Percentiles rank a stretch among this genome's conserved stretches.
These are phyloP conservation scores for Diabrotica undecimpunctata DNA, from an alignment of 1,140 invertebrate genomes.

Conservation along the genomic window DNA sequence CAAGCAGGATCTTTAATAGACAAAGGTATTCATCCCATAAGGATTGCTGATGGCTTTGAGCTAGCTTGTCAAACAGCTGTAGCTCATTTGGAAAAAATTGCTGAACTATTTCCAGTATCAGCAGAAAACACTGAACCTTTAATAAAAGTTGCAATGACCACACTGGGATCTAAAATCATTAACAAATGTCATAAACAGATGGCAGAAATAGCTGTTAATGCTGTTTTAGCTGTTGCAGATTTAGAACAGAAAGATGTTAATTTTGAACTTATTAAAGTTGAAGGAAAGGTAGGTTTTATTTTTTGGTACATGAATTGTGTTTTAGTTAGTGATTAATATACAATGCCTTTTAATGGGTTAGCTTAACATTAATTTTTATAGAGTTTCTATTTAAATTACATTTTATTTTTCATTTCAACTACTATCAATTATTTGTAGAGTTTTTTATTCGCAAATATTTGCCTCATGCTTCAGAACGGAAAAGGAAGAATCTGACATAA, in stretches of 20 bases:
- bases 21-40: constrained; percentile 97
- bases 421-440: no score
- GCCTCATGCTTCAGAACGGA: no score
- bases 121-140: constrained; percentile 81
- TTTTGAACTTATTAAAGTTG: constrained; percentile 98
- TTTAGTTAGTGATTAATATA: no score
- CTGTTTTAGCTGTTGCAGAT: constrained; percentile 91
- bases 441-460: no score
- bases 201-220: constrained; percentile 98
- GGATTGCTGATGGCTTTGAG: constrained; percentile 99
- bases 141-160: constrained; percentile 95
- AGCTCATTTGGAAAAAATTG: constrained; percentile 83
- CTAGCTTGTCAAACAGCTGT: constrained; percentile 89
- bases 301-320: neutral
- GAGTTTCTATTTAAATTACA: no score
- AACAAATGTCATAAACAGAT: constrained; percentile 92
- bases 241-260: constrained; percentile 94
- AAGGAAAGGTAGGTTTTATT: constrained; percentile 72
- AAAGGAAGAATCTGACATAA: no score
- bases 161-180: constrained; percentile 97
- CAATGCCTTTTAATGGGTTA: no score
- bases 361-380: no score
- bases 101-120: constrained; percentile 85
- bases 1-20: constrained; percentile 92
- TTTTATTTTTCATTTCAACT: no score